Base-by-base conservation (phyloP, 2,888 invertebrate species). In the Epiblema foenella region DNA sequence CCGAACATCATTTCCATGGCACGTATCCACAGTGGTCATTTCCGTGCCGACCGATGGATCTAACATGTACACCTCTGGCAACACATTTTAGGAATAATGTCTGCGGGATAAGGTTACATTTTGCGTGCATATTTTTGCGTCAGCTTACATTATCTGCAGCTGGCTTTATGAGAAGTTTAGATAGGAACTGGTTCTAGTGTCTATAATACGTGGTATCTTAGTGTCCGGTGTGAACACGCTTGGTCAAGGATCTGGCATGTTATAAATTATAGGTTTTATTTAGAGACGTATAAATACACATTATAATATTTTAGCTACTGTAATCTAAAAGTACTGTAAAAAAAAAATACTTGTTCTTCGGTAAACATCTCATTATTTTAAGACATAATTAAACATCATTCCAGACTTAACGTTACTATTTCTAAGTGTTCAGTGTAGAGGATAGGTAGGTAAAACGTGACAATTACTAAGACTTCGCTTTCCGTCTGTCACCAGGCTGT, bases 1-100 rank as follows among this genome's bases (percentile, higher is more conserved):
- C 51, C 56, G 20, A 49, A 18, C 51, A 51, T 63, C 63, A 63
- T 63, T 63, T 63, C 63, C 63, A 63, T 63, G 63, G 63, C 63
- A 11, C 46, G 11, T 60, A 49, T 29, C 46, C 63, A 63, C 63
- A 51, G 63, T 37, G 18, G 63, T 63, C 52, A 63, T 63, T 52
- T 52, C 63, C 51, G 63, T 52, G 63, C 37, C 18, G 29, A 10
- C 29, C 58, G 58, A 58, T 11, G 37, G 42, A 42, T 59, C 59
- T 46, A 60, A 39, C 58, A 58, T 58, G 18, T 1, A 57, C 18
- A 24, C 24, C 9, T 39, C 39, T 15, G 8, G 18, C 37, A n/a
- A 59, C 18, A 20, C 20, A 58, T 58, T 62, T 18, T 49, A 33
- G 20, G 20, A 9, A 37, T 18, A 51, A 63, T 37, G 33, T 15